These are phyloP conservation scores for Acyrthosiphon pisum DNA, from an alignment of 1,140 invertebrate species.

Conservation along the genomic window DNA sequence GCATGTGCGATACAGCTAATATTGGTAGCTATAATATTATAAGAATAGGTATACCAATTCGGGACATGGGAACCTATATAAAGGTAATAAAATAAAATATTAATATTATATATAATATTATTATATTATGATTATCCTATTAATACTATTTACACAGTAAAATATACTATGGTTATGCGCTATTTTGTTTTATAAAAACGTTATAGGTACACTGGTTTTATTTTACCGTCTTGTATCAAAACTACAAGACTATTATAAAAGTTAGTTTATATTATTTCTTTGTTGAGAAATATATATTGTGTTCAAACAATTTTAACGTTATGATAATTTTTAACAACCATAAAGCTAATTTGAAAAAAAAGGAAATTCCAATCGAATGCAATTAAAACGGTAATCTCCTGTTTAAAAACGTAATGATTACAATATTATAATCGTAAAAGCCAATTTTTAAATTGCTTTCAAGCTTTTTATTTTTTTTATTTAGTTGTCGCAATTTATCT, in stretches of 20 bases:
- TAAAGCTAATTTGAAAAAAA: neutral
- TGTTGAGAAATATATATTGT: neutral
- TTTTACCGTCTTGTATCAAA: neutral
- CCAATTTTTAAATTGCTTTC: neutral
- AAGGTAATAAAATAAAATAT: no score
- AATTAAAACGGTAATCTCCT: neutral
- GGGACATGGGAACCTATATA: no score
- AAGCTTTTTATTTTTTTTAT: neutral
- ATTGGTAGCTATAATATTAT: no score
- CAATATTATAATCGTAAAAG: neutral
- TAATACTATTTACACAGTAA: neutral
- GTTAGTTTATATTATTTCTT: neutral
- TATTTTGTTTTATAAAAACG: no score
- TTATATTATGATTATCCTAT: neutral
- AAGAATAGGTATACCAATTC: no score
- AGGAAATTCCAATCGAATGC: neutral
- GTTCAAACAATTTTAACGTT: no score
- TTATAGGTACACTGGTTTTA: neutral
- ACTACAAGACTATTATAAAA: neutral
- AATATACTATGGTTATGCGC: neutral
- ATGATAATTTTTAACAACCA: no score
- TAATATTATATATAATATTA: no score
- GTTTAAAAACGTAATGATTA: neutral
- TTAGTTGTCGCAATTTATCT: neutral
- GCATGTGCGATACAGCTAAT: no score